phyloP scores from a whole-genome alignment of 2,888 invertebrate species.

The Eledona agricola region DNA sequence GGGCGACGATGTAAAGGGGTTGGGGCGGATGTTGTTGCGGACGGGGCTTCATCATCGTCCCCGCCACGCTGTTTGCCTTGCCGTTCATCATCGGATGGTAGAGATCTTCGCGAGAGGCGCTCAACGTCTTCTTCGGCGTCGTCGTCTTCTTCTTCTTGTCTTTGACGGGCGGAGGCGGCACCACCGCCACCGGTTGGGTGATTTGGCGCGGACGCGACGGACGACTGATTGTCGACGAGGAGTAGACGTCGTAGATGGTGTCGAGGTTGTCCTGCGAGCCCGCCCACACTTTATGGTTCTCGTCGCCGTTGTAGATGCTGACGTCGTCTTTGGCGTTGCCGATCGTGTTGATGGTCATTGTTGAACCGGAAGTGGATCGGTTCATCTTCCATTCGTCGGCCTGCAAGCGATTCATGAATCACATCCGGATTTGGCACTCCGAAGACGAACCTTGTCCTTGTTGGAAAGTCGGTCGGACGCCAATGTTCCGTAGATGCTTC shows the following conservation, averaged over 20 bases:
- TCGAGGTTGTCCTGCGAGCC: slow-evolving; percentile 80
- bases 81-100: slow-evolving; percentile 67
- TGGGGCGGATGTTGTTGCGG: slow-evolving; percentile 56
- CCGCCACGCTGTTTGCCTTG: slow-evolving; percentile 58
- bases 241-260: slow-evolving; percentile 75
- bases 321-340: slow-evolving; percentile 76
- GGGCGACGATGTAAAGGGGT: slow-evolving; percentile 60
- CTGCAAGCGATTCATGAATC: slow-evolving; percentile 45
- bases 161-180: slow-evolving; percentile 80
- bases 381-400: slow-evolving; percentile 68
- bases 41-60: slow-evolving; percentile 63
- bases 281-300: slow-evolving; percentile 93
- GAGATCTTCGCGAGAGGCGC: slow-evolving; percentile 64
- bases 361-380: slow-evolving; percentile 67
- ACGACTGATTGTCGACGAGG: slow-evolving; percentile 68
- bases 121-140: slow-evolving; percentile 65
- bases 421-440: too few species aligned
- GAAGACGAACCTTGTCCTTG: slow-evolving; percentile 56
- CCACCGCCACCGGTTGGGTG: slow-evolving; percentile 77
- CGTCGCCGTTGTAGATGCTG: slow-evolving; percentile 88
- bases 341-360: slow-evolving; percentile 69
- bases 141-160: slow-evolving; percentile 71
- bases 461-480: slow-evolving; percentile 58
- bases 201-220: slow-evolving; percentile 84
- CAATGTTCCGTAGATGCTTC: slow-evolving; percentile 59